Conservation (phyloP, 1,140 invertebrate species). For the Panagrolaimus sp. region DNA sequence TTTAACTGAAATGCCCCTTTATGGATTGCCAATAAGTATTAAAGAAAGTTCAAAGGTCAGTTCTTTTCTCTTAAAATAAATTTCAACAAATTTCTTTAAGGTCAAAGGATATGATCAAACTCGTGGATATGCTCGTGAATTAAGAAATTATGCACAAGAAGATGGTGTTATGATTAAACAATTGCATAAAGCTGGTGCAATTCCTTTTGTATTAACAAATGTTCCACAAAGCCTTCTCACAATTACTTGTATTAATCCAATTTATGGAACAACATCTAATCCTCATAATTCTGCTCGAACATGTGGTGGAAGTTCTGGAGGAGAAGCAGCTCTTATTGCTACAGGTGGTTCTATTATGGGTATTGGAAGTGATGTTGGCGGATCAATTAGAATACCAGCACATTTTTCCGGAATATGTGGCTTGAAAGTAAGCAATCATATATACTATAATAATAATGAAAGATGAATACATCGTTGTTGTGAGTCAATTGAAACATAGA, state of each 20-base stretch:
- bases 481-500: too few species aligned
- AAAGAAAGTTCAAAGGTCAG: slow-evolving; percentile 53
- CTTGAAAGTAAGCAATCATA: slow-evolving; percentile 15
- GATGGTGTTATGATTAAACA: slow-evolving; percentile 50
- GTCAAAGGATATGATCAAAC: slow-evolving; percentile 59
- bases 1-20: background rate
- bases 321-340: slow-evolving; percentile 54
- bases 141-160: slow-evolving; percentile 47
- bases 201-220: slow-evolving; percentile 60
- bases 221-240: slow-evolving; percentile 55
- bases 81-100: slow-evolving; percentile 20
- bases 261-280: slow-evolving; percentile 61
- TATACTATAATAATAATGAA: too few species aligned
- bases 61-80: slow-evolving; percentile 8
- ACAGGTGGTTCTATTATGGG: slow-evolving; percentile 53
- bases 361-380: slow-evolving; percentile 62
- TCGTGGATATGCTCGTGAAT: slow-evolving; percentile 52
- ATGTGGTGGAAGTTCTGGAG: slow-evolving; percentile 60
- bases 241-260: slow-evolving; percentile 60
- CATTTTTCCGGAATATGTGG: slow-evolving; percentile 42
- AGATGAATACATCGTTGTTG: too few species aligned
- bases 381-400: slow-evolving; percentile 61
- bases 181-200: slow-evolving; percentile 43
- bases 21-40: slow-evolving; percentile 55
- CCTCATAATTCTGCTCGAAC: slow-evolving; percentile 52